Conservation (phyloP, 2,113 vertebrate species). For the Arothron firmamentum region DNA sequence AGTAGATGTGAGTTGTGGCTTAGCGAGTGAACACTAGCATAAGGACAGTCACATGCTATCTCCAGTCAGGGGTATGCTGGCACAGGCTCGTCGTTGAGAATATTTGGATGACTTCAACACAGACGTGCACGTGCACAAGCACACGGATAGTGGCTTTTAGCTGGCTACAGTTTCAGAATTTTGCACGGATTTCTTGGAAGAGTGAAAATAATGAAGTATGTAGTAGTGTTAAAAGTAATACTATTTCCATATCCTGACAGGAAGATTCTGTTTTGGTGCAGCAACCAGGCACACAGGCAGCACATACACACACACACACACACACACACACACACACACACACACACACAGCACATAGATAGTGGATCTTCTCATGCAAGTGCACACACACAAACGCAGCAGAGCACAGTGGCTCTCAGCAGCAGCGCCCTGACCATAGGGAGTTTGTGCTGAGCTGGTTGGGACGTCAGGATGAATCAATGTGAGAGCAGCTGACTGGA, state of each 20-base stretch:
- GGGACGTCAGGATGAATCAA: slow-evolving; percentile 79
- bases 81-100: slow-evolving; percentile 48
- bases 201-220: slow-evolving; percentile 2
- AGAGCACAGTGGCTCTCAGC: slow-evolving; percentile 60
- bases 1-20: slow-evolving; percentile 61
- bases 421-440: slow-evolving; percentile 73
- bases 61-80: slow-evolving; percentile 69
- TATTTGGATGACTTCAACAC: slow-evolving; percentile 67
- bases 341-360: slow-evolving; percentile 23
- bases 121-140: slow-evolving; percentile 16
- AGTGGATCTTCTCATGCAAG: slow-evolving; percentile 39
- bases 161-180: too few relatives aligned
- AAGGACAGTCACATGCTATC: slow-evolving; percentile 71
- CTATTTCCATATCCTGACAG: slow-evolving; percentile 40
- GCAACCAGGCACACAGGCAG: slow-evolving; percentile 19
- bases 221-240: not conserved
- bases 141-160: not conserved
- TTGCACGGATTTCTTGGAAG: too few relatives aligned
- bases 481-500: slow-evolving; percentile 78
- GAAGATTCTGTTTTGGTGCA: slow-evolving; percentile 45
- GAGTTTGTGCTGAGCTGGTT: slow-evolving; percentile 81
- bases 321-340: slow-evolving; percentile 33
- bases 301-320: slow-evolving; percentile 25
- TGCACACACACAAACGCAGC: slow-evolving; percentile 38
- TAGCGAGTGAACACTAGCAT: slow-evolving; percentile 64